A percentile compares a stretch with the other conserved stretches of the same genome.
Conservation (phyloP, 2,888 invertebrate genomes). For the Pachycephus smyrnensis region DNA sequence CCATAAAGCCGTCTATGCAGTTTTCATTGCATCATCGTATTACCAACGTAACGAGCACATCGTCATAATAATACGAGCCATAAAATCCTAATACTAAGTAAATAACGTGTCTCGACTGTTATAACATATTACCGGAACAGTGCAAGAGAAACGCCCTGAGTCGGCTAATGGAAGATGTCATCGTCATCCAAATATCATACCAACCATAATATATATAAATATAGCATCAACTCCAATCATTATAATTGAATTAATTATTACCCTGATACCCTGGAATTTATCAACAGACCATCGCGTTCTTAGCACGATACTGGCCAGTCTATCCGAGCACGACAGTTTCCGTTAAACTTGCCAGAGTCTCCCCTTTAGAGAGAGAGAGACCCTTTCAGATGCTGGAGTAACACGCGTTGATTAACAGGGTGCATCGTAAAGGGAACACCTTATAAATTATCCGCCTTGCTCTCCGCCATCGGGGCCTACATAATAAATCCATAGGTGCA, state of each 20-base stretch:
- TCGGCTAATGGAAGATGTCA: background rate
- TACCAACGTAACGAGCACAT: background rate
- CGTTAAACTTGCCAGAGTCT: background rate
- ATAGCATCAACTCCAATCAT: background rate
- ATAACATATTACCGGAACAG: background rate
- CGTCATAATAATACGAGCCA: background rate
- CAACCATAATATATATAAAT: background rate
- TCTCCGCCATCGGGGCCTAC: background rate
- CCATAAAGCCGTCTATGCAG: background rate
- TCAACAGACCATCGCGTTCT: background rate
- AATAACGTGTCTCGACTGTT: background rate
- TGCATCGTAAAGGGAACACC: background rate
- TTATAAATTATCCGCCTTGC: background rate
- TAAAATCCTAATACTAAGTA: background rate
- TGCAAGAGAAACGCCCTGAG: background rate
- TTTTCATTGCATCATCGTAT: background rate
- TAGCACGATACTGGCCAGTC: background rate
- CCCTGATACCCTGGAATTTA: background rate
- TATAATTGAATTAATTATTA: background rate
- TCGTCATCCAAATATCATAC: background rate
- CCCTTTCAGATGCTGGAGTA: background rate
- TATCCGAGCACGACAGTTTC: background rate
- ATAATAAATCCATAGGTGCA: background rate
- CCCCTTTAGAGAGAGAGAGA: background rate
- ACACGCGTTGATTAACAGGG: background rate